A percentile compares a stretch with the other conserved stretches of the same genome.
phyloP scores from a whole-genome alignment of 2,797 vertebrate genomes.

The Craterocephalus amniculus region DNA sequence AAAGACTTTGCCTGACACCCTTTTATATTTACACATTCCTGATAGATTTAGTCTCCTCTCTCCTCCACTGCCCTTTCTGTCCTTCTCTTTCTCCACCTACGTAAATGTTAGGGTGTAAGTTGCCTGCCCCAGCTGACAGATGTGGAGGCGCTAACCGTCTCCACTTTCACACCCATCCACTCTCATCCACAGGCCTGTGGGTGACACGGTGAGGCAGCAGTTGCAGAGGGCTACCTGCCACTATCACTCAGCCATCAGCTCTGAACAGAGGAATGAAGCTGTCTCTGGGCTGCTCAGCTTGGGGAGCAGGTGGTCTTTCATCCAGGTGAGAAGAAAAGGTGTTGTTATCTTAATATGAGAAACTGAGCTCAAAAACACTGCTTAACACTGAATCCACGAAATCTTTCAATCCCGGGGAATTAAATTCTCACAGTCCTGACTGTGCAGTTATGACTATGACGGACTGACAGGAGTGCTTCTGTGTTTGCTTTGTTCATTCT shows the following conservation, averaged over 20 bases:
- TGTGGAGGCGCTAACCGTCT: conserved; percentile 51
- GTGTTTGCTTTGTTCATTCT: conserved; percentile 21
- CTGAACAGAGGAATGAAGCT: conserved; percentile 24
- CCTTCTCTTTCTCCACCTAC: conserved; percentile 17
- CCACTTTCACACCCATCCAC: conserved; percentile 52
- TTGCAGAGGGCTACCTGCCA: conserved; percentile 32
- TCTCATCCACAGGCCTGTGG: conserved; percentile 2
- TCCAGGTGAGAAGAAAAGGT: conserved; percentile 34
- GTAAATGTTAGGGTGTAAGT: conserved; percentile 32
- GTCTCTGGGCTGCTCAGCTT: conserved; percentile 8
- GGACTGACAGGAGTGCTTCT: conserved; percentile 6
- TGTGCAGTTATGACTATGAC: neutral
- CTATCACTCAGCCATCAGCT: conserved; percentile 26
- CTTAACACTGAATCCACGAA: conserved; percentile 6
- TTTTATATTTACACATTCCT: neutral
- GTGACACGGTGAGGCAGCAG: conserved; percentile 19
- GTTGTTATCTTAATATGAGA: conserved; percentile 11
- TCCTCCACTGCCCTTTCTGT: neutral
- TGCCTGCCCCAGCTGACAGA: conserved; percentile 49
- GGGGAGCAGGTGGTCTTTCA: conserved; percentile 38
- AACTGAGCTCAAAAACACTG: conserved; percentile 7
- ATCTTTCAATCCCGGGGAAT: conserved; percentile 25
- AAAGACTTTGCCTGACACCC: no score
- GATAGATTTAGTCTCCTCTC: neutral
- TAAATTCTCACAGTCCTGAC: conserved; percentile 34